phyloP scores from a whole-genome alignment of 2,888 invertebrate genomes.

The Pachliopta kotzebuea region DNA sequence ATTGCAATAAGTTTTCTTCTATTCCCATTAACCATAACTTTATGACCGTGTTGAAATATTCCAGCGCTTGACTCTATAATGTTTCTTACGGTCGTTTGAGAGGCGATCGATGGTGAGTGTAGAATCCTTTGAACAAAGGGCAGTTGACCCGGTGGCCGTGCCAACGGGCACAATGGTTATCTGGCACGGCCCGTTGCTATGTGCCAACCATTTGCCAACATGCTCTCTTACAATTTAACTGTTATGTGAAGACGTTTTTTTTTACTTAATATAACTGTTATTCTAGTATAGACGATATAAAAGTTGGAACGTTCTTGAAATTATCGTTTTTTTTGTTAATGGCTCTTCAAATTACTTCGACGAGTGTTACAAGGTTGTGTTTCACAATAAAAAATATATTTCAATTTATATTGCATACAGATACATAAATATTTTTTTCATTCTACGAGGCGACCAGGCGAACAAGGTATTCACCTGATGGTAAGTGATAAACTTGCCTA shows the following conservation, averaged over 20 bases:
- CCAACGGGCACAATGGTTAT: conserved; percentile 13
- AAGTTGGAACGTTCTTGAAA: not conserved
- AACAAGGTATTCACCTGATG: too few species aligned
- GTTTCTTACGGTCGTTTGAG: conserved; percentile 3
- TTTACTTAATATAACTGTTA: not conserved
- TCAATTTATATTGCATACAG: not conserved
- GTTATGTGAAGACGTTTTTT: not conserved
- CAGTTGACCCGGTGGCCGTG: conserved; percentile 22
- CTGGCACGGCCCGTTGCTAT: conserved; percentile 2
- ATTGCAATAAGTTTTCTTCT: too few species aligned
- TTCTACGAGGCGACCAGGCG: too few species aligned
- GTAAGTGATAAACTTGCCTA: too few species aligned
- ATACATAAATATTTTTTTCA: too few species aligned
- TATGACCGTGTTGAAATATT: not conserved
- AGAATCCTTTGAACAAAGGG: conserved; percentile 26
- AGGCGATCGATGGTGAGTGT: conserved; percentile 14
- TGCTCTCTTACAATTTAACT: not conserved
- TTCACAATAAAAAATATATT: not conserved
- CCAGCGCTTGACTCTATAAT: not conserved
- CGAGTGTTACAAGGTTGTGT: not conserved
- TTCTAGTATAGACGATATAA: not conserved
- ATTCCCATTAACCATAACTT: not conserved
- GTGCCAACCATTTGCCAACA: conserved; percentile 3
- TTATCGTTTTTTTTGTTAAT: not conserved
- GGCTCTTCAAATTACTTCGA: not conserved